Conservation (phyloP, 2,113 vertebrate genomes). For the Zeus faber region DNA sequence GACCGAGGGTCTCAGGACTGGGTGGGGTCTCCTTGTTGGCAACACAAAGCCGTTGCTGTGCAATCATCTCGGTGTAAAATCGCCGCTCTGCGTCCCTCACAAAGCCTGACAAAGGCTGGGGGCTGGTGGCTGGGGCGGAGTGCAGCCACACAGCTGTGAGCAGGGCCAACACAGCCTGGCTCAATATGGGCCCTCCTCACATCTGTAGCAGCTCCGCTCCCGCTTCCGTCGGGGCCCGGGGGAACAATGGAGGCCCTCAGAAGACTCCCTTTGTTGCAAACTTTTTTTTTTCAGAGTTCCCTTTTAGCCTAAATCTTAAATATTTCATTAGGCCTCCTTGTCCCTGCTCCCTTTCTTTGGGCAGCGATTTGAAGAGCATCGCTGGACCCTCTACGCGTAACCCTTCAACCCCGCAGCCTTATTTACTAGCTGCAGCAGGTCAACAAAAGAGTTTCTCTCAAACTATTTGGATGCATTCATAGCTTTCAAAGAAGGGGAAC, state of each 20-base stretch:
- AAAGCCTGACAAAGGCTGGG: constrained; percentile 82
- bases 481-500: no score
- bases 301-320: constrained; percentile 82
- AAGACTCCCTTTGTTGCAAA: constrained; percentile 76
- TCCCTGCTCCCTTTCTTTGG: constrained; percentile 52
- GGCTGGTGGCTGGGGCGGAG: constrained; percentile 83
- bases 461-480: constrained; percentile 61
- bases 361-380: constrained; percentile 53
- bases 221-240: constrained; percentile 70
- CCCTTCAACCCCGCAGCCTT: constrained; percentile 22
- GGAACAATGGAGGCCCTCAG: constrained; percentile 73
- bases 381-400: constrained; percentile 45
- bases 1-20: constrained; percentile 35
- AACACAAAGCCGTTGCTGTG: constrained; percentile 81
- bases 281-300: constrained; percentile 76
- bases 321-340: constrained; percentile 83
- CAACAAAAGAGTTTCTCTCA: constrained; percentile 55
- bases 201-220: constrained; percentile 76
- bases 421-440: constrained; percentile 27
- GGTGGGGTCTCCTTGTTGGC: constrained; percentile 59
- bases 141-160: constrained; percentile 85
- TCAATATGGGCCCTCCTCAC: constrained; percentile 86
- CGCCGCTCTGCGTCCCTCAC: constrained; percentile 75
- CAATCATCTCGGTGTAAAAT: constrained; percentile 85
- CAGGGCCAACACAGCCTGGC: constrained; percentile 78